Evolutionary conservation across 2,113 vertebrate genomes (phyloP).

Genomic region (Neoarius graeffei): DNA sequence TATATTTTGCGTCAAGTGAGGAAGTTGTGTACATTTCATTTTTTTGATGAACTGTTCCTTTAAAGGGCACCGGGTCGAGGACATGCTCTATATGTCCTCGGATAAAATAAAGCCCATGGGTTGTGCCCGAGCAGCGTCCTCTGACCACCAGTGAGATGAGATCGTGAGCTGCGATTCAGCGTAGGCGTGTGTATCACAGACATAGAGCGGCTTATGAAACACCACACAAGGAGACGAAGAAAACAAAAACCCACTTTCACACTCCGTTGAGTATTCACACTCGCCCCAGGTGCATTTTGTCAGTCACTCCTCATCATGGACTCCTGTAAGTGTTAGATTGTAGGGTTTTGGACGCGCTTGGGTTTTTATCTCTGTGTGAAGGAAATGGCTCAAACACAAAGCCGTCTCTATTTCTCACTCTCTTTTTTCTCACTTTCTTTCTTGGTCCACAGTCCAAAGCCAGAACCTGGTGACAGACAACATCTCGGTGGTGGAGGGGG

Average conservation of each 20-base stretch:
- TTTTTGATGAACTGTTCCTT: neutral
- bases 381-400: constrained; percentile 35
- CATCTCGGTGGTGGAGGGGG: constrained; percentile 77
- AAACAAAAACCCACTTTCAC: constrained; percentile 43
- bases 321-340: constrained; percentile 56
- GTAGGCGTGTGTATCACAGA: constrained; percentile 40
- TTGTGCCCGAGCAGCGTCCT: neutral
- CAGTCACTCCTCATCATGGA: constrained; percentile 54
- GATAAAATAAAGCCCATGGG: neutral
- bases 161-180: constrained; percentile 3
- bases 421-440: neutral
- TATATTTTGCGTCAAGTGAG: neutral
- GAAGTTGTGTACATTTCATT: neutral
- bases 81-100: neutral
- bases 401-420: constrained; percentile 6
- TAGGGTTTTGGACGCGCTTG: constrained; percentile 44
- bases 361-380: constrained; percentile 44
- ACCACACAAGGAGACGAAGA: constrained; percentile 30
- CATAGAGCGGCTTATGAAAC: constrained; percentile 44
- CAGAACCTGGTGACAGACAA: constrained; percentile 93
- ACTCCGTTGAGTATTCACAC: constrained; percentile 55
- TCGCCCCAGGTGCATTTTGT: constrained; percentile 54
- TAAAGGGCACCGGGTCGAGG: neutral
- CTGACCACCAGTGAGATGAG: constrained; percentile 36
- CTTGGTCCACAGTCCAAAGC: constrained; percentile 67